Base-by-base conservation (phyloP, 2,888 invertebrate species). In the Aphodius sticticus region DNA sequence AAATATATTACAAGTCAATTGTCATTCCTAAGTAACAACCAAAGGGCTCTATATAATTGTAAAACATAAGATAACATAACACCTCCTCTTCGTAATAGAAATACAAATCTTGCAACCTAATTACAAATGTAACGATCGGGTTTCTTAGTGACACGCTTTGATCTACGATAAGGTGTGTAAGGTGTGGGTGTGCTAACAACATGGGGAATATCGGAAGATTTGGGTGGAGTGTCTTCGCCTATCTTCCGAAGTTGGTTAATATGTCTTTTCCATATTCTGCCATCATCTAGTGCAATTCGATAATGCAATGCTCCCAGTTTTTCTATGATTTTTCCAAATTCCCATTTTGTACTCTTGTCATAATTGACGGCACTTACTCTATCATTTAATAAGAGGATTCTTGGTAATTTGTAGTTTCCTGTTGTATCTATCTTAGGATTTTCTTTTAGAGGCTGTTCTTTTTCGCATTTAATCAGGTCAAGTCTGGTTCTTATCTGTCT, bases 401-500 rank as follows among this genome's bases (percentile, higher is more conserved):
- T 71, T 12, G 9, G 38, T 6, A 15, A 6, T 35, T 69, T 26
- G 36, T 76, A n/a, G 35, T 76, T 16, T 14, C 12, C 26, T 38
- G 12, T 38, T 26, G 14, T 37, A 70, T 70, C n/a, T n/a, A 35
- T 5, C 16, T 76, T 70, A 9, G 14, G 38, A 53, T 77, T 16
- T 26, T 36, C 16, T 16, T 35, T 6, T 1, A 9, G 7, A 1
- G 7, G 7, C 7, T 7, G 7, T 9, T 7, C 9, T 12, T 7
- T 7, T 9, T 53, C 12, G 53, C 12, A 53, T 69, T 16, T 35
- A 37, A 80, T 75, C 36, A 53, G 70, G 69, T 80, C 78, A 69
- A 80, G 69, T 69, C 76, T 69, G 12, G 80, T 71, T 70, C 70
- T 77, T n/a, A 85, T 75, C 72, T 83, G 82, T 1, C 78, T 75